Conservation (phyloP, 2,888 invertebrate species). For the Phymatocera aterrima region DNA sequence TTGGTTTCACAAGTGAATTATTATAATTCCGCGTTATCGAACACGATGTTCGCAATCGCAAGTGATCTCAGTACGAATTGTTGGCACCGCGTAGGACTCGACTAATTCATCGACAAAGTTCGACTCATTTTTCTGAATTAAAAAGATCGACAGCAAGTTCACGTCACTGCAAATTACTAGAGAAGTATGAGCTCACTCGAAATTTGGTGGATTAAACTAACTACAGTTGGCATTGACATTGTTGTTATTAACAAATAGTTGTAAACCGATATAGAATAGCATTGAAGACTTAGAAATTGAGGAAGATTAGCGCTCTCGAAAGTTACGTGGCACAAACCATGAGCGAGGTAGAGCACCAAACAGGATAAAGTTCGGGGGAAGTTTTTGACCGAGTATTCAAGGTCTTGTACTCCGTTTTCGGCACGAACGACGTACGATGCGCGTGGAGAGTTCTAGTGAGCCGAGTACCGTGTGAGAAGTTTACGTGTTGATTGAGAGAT, state of each 20-base stretch:
- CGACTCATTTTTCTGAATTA: background rate
- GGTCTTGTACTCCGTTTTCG: slow-evolving; percentile 5
- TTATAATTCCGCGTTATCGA: background rate
- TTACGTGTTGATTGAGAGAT: slow-evolving; percentile 32
- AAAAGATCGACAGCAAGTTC: background rate
- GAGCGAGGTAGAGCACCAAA: background rate
- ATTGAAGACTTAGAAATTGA: background rate
- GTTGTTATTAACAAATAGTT: background rate
- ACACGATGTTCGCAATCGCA: background rate
- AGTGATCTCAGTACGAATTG: background rate
- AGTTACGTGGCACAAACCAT: background rate
- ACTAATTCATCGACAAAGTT: background rate
- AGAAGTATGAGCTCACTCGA: too few species aligned
- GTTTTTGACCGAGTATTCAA: slow-evolving; percentile 22
- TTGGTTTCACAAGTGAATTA: background rate
- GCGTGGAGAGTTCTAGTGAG: background rate
- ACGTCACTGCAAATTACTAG: background rate
- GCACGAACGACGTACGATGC: background rate
- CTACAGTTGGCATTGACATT: background rate
- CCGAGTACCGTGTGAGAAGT: slow-evolving; percentile 21
- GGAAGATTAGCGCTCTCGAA: background rate
- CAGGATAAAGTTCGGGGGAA: background rate
- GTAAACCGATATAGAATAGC: background rate
- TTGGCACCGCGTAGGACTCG: background rate
- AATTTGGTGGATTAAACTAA: background rate